These are phyloP conservation scores for Penaeus japonicus DNA, from an alignment of 1,140 invertebrate species.

Conservation along the genomic window DNA sequence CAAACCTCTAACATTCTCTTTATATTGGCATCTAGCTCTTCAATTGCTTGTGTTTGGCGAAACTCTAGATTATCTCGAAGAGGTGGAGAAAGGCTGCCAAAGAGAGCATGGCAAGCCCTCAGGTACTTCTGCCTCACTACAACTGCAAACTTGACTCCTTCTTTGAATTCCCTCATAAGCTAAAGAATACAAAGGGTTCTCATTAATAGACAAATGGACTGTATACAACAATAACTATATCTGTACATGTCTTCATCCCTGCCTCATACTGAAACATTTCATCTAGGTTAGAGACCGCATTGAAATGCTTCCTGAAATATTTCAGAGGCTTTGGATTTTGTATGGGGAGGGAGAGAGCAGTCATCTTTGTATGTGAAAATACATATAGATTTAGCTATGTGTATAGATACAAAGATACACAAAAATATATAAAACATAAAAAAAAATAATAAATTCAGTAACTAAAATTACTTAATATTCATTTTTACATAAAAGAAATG, in stretches of 20 bases:
- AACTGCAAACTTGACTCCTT: constrained; percentile 81
- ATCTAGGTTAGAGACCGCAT: too few relatives aligned
- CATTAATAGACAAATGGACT: background rate
- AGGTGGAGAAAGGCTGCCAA: constrained; percentile 69
- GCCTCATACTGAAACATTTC: too few relatives aligned
- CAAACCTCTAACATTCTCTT: constrained; percentile 74
- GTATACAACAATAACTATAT: background rate
- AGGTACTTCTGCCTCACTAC: constrained; percentile 77
- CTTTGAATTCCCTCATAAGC: constrained; percentile 86
- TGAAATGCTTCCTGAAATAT: too few relatives aligned
- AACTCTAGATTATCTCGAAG: constrained; percentile 66
- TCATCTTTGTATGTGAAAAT: background rate
- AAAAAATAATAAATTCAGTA: background rate
- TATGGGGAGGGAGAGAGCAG: too few relatives aligned
- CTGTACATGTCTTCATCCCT: too few relatives aligned
- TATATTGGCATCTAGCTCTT: constrained; percentile 81
- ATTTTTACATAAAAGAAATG: background rate
- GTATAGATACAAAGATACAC: background rate
- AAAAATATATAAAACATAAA: background rate
- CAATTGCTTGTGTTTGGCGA: constrained; percentile 68
- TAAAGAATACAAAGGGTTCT: constrained; percentile 62
- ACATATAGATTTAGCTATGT: background rate
- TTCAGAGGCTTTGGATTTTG: too few relatives aligned
- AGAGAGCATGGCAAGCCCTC: constrained; percentile 73
- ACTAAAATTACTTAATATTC: background rate